phyloP scores from a whole-genome alignment of 2,113 vertebrate species.

The Rhynchomys soricoides region DNA sequence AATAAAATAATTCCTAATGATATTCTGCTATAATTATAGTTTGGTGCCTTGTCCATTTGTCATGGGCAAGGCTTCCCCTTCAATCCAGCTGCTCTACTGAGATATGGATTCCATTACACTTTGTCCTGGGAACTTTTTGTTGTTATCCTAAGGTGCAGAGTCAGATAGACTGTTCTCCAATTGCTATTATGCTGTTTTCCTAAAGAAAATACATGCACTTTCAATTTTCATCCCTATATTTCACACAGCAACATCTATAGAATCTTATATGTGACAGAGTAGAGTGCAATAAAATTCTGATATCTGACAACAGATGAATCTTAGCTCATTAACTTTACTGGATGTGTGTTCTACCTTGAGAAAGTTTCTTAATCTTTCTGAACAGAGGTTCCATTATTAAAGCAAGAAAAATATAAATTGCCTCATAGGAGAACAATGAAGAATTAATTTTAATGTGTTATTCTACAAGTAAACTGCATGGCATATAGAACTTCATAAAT shows the following conservation, averaged over 20 bases:
- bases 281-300: background rate
- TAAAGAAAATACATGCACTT: background rate
- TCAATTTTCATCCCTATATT: background rate
- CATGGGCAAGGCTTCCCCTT: background rate
- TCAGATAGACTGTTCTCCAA: background rate
- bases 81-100: background rate
- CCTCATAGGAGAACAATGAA: background rate
- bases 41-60: background rate
- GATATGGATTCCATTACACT: background rate
- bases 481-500: background rate
- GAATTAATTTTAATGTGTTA: background rate
- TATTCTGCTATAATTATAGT: background rate
- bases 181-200: background rate
- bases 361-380: background rate
- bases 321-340: background rate
- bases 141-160: background rate
- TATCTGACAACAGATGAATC: background rate
- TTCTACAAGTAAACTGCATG: background rate
- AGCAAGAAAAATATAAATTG: background rate
- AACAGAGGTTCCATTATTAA: background rate
- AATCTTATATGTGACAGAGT: background rate
- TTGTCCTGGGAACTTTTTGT: constrained; percentile 3
- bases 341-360: background rate
- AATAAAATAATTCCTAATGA: background rate
- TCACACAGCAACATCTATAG: background rate